Conservation (phyloP, 2,797 vertebrate genomes). For the Cottoperca gobio region DNA sequence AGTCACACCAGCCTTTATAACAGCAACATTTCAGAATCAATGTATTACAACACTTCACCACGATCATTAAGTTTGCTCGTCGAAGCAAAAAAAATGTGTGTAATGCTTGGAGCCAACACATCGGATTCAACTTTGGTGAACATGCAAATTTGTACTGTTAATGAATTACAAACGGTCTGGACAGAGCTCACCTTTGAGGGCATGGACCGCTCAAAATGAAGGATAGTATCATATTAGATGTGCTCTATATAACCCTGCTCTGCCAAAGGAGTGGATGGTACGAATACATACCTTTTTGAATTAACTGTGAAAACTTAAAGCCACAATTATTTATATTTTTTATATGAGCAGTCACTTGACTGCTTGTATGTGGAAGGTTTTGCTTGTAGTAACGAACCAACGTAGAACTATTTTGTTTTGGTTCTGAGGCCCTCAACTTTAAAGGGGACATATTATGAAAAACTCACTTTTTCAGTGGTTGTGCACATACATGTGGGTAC, state of each 20-base stretch:
- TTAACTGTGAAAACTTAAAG: not conserved
- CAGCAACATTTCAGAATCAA: conserved; percentile 4
- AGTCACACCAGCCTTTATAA: not conserved
- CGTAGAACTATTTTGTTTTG: no score
- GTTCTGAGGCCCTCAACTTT: no score
- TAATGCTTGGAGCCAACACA: not conserved
- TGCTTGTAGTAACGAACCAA: no score
- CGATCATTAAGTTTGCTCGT: not conserved
- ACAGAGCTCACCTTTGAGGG: conserved; percentile 1
- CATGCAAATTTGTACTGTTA: not conserved
- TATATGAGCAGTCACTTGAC: not conserved
- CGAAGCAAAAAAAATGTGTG: not conserved
- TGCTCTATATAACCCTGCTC: not conserved
- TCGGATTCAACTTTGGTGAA: not conserved
- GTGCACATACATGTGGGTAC: no score
- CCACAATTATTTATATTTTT: not conserved
- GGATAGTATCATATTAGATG: not conserved
- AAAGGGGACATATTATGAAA: no score
- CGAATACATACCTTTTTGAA: not conserved
- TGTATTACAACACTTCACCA: not conserved
- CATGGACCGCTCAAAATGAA: not conserved
- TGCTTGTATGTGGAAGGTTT: no score
- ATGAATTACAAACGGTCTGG: not conserved
- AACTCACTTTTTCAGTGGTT: no score
- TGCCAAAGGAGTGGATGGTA: not conserved